These are phyloP conservation scores for Melieria crassipennis DNA, from an alignment of 2,888 invertebrate genomes.

Conservation along the genomic window DNA sequence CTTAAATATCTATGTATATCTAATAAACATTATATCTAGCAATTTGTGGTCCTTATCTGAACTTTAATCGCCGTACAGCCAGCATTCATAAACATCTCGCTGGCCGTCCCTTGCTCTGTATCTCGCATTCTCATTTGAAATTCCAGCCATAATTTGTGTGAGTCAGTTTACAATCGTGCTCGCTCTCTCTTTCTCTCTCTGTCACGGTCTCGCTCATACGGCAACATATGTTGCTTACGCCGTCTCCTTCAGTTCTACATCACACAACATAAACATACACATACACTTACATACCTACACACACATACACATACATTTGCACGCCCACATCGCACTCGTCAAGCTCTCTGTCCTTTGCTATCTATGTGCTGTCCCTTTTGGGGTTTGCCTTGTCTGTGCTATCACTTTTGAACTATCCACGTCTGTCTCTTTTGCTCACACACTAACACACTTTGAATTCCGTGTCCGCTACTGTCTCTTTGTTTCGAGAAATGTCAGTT, in stretches of 20 bases:
- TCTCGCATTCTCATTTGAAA: not conserved
- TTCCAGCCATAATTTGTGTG: not conserved
- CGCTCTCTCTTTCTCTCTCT: conserved; percentile 36
- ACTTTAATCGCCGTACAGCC: too few relatives aligned
- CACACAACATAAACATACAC: conserved; percentile 12
- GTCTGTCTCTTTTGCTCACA: conserved; percentile 27
- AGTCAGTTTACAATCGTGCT: conserved; percentile 17
- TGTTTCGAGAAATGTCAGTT: conserved; percentile 15
- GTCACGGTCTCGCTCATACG: not conserved
- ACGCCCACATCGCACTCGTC: conserved; percentile 10
- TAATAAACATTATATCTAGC: too few relatives aligned
- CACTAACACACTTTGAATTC: conserved; percentile 22
- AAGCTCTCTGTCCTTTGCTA: conserved; percentile 14
- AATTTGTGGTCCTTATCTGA: too few relatives aligned
- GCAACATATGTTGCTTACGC: conserved; percentile 5
- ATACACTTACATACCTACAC: conserved; percentile 17
- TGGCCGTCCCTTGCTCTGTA: not conserved
- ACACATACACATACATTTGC: conserved; percentile 24
- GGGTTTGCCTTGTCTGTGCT: not conserved
- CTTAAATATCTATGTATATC: too few relatives aligned
- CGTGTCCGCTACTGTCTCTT: conserved; percentile 1
- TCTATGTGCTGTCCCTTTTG: too few relatives aligned
- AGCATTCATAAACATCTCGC: too few relatives aligned
- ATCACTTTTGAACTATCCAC: conserved; percentile 19
- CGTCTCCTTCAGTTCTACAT: not conserved